Evolutionary conservation across 1,140 invertebrate species (phyloP).

Genomic region (Brachystomella parvula): DNA sequence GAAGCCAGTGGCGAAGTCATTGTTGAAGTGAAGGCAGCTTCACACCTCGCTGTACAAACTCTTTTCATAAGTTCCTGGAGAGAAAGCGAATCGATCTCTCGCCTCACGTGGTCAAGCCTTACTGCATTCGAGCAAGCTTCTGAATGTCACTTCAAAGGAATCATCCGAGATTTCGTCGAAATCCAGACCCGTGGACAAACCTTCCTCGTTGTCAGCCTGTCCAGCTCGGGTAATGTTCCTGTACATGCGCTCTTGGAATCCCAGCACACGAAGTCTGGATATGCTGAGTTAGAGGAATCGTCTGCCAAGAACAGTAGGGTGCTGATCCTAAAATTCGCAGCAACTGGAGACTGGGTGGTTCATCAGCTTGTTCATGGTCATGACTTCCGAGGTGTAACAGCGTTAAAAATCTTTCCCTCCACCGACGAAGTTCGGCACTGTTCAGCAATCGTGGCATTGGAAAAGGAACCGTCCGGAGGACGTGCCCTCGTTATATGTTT

Average conservation of each 20-base stretch:
- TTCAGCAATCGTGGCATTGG: not conserved
- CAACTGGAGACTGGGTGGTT: not conserved
- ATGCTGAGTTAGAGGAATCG: not conserved
- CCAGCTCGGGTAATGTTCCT: not conserved
- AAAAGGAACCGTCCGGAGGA: not conserved
- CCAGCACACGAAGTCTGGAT: not conserved
- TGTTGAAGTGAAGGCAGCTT: not conserved
- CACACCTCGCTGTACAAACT: not conserved
- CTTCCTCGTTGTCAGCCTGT: not conserved
- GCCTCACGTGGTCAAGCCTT: not conserved
- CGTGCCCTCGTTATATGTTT: not conserved
- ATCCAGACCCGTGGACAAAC: not conserved
- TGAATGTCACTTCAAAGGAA: not conserved
- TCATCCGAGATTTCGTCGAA: not conserved
- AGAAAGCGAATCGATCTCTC: not conserved
- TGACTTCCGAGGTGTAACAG: not conserved
- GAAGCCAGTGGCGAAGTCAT: not conserved
- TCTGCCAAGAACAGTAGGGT: not conserved
- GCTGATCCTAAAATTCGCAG: not conserved
- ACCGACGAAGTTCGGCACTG: not conserved
- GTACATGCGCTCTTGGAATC: not conserved
- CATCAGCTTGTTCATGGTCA: not conserved
- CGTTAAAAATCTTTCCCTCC: not conserved
- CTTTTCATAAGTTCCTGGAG: not conserved
- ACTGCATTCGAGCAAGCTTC: not conserved